Evolutionary conservation across 2,888 invertebrate genomes (phyloP).

Genomic region (Drosophila tanythrix): DNA sequence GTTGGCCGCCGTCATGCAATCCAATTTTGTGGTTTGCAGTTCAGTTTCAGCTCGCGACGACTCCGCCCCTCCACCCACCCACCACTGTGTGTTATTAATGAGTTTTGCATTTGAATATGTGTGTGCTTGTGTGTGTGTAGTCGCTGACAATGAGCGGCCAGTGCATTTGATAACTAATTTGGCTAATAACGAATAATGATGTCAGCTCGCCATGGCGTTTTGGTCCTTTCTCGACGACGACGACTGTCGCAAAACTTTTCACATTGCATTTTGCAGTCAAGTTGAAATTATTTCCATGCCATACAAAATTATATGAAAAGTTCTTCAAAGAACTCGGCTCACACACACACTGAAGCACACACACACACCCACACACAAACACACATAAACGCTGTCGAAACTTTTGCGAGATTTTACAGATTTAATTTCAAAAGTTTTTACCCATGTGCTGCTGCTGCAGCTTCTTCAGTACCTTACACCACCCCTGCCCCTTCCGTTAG

Average conservation of each 20-base stretch:
- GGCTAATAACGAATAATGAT: conserved; percentile 60
- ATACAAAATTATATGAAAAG: conserved; percentile 60
- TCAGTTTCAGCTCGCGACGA: conserved; percentile 26
- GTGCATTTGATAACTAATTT: conserved; percentile 63
- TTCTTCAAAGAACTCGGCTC: conserved; percentile 43
- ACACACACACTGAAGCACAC: conserved; percentile 22
- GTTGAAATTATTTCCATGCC: conserved; percentile 55
- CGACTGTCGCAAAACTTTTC: conserved; percentile 22
- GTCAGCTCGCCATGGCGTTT: conserved; percentile 20
- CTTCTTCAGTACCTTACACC: not conserved
- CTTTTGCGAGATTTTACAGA: conserved; percentile 67
- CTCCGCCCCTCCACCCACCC: not conserved
- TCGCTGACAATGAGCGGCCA: conserved; percentile 37
- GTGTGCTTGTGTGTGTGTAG: not conserved
- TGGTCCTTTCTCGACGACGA: not conserved
- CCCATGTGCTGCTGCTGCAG: conserved; percentile 37
- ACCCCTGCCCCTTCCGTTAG: conserved; percentile 21
- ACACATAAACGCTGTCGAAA: conserved; percentile 25
- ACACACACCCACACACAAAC: conserved; percentile 14
- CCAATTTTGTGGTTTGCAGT: conserved; percentile 76
- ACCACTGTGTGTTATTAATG: conserved; percentile 63
- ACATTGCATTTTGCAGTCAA: conserved; percentile 34
- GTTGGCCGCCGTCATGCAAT: conserved; percentile 71
- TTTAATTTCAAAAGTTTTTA: conserved; percentile 71
- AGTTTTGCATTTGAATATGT: conserved; percentile 51